Base-by-base conservation (phyloP, 2,888 invertebrate genomes). In the Tachina fera region DNA sequence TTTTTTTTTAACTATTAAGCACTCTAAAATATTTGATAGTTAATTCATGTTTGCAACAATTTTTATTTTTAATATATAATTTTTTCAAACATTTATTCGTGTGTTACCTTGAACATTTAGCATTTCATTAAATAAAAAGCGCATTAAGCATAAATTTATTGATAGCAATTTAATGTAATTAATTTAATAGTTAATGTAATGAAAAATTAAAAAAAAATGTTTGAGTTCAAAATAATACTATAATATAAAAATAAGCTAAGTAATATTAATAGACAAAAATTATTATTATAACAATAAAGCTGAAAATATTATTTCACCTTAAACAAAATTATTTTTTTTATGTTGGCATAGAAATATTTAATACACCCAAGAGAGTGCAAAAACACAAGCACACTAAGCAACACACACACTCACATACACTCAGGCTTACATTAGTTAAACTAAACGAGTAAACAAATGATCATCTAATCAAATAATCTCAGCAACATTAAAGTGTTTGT, bases 381-480 rank as follows among this genome's bases (percentile, higher is more conserved):
- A 19, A 16, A 39, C 10, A 11, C 31, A 22, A 1, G 13, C 6
- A 14, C 10, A 43, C 9, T 45, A 11, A 58, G 14, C 31, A 31
- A 47, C 47, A 47, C 47, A 22, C 13, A 45, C 63, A 63, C 1
- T n/a, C 14, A 53, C 13, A 60, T 31, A 13, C 19, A 47, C 19
- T 31, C n/a, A 43, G 9, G 19, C 13, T 71, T 3, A 80, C 70
- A 76, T 65, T 77, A 53, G 67, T 68, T 68, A 53, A 82, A 79
- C 65, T 86, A 83, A 83, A 79, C 79, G 79, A 83, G 71, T 83
- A 79, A 86, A 79, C 82, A 79, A 83, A 83, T 86, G 83, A 86
- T 86, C 86, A 86, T 86, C 83, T 86, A 86, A 86, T 86, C 86
- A 86, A 76, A 86, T 86, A 83, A 86, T 86, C 86, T 79, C 79